phyloP scores from a whole-genome alignment of 2,797 vertebrate genomes.

The Denticeps clupeoides region DNA sequence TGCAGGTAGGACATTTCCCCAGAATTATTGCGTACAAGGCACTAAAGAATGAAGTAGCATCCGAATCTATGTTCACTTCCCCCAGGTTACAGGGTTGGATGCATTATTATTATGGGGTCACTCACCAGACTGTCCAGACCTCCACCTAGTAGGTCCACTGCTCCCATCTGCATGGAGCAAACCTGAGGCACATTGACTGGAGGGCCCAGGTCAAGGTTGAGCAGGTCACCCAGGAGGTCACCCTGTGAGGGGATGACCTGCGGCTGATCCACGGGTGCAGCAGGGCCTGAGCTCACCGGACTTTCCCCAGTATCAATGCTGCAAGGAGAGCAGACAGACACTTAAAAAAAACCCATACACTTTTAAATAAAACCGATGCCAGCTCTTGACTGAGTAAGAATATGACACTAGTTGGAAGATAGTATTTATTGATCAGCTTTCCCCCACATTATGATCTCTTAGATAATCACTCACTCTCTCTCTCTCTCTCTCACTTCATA shows the following conservation, averaged over 20 bases:
- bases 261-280: slow-evolving; percentile 73
- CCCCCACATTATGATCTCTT: too few species aligned
- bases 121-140: slow-evolving; percentile 94
- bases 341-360: not conserved
- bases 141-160: slow-evolving; percentile 90
- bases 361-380: too few species aligned
- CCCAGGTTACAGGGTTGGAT: too few species aligned
- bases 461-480: too few species aligned
- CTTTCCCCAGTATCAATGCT: slow-evolving; percentile 90
- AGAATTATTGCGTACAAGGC: too few species aligned
- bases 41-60: too few species aligned
- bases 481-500: too few species aligned
- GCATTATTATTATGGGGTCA: not conserved
- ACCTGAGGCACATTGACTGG: slow-evolving; percentile 91
- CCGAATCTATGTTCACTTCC: too few species aligned
- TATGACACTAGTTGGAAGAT: too few species aligned
- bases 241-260: slow-evolving; percentile 92
- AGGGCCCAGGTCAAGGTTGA: slow-evolving; percentile 91
- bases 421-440: too few species aligned
- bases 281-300: slow-evolving; percentile 70
- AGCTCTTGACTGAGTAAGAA: too few species aligned
- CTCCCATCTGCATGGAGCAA: slow-evolving; percentile 91
- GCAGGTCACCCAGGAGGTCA: slow-evolving; percentile 88
- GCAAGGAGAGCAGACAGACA: slow-evolving; percentile 6
- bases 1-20: too few species aligned